phyloP scores from a whole-genome alignment of 2,888 invertebrate genomes.

The Mechanitis mazaeus region DNA sequence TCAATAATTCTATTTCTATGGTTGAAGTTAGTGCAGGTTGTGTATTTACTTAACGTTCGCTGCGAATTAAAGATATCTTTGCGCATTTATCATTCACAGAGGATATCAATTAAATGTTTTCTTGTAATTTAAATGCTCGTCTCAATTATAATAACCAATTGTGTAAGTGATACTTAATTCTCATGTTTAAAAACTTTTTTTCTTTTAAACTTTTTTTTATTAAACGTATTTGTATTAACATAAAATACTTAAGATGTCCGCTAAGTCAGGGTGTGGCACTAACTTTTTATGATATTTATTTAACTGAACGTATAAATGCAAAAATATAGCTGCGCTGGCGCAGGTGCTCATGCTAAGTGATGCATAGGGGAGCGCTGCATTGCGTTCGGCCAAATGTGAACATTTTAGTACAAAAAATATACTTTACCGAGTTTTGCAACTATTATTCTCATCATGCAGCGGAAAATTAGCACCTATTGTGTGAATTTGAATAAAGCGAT shows the following conservation, averaged over 20 bases:
- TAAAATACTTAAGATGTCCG: constrained; percentile 6
- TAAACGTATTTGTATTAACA: neutral
- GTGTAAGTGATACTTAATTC: neutral
- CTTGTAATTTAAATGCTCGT: constrained; percentile 26
- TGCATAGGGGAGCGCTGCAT: constrained; percentile 16
- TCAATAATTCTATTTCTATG: constrained; percentile 44
- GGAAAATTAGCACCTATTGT: constrained; percentile 71
- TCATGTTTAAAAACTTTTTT: neutral
- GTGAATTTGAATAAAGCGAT: constrained; percentile 66
- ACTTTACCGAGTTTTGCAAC: constrained; percentile 47
- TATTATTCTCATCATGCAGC: constrained; percentile 67
- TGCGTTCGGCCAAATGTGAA: constrained; percentile 50
- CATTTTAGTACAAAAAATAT: constrained; percentile 43
- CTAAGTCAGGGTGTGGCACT: neutral
- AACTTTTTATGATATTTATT: constrained; percentile 13
- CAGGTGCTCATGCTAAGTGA: constrained; percentile 22
- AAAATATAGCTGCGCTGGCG: constrained; percentile 8
- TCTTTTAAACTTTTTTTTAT: neutral
- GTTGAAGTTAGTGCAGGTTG: constrained; percentile 42
- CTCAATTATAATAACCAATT: neutral
- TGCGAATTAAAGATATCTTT: constrained; percentile 48
- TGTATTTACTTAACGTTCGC: constrained; percentile 56
- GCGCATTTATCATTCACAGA: constrained; percentile 34
- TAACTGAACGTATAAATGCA: constrained; percentile 14
- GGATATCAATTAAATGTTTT: constrained; percentile 41